Conservation (phyloP, 2,113 vertebrate genomes). For the Myrmecobius fasciatus region DNA sequence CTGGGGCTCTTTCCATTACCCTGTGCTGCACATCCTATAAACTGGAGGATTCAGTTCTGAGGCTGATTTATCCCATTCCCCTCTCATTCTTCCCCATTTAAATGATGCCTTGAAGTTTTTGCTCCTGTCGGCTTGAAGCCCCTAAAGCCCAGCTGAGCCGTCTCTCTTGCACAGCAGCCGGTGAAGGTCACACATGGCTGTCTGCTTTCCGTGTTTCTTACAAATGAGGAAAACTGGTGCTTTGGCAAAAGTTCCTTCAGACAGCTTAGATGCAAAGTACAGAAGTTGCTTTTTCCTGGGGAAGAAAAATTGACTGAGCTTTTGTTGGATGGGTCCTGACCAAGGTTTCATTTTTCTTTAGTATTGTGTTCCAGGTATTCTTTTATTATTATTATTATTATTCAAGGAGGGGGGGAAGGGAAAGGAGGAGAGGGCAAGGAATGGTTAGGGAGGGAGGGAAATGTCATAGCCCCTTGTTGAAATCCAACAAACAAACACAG, state of each 20-base stretch:
- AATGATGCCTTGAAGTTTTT: not conserved
- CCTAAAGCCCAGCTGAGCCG: not conserved
- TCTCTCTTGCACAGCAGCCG: constrained; percentile 7
- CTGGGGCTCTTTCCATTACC: not conserved
- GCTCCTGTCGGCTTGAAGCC: constrained; percentile 31
- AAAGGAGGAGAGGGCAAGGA: not conserved
- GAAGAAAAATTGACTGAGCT: constrained; percentile 56
- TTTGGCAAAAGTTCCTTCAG: constrained; percentile 77
- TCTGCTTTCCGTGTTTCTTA: constrained; percentile 65
- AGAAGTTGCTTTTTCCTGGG: constrained; percentile 68
- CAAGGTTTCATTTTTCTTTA: constrained; percentile 59
- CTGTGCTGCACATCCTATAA: fast-evolving
- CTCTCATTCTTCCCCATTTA: not conserved
- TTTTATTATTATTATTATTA: not conserved
- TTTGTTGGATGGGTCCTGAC: constrained; percentile 56
- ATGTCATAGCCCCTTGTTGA: constrained; percentile 2
- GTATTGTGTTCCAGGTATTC: constrained; percentile 41
- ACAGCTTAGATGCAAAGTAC: constrained; percentile 75
- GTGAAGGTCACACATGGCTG: constrained; percentile 50
- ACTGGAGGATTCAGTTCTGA: not conserved
- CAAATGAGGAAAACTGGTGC: constrained; percentile 80
- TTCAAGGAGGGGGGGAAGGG: not conserved
- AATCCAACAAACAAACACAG: constrained; percentile 27
- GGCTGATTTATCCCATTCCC: not conserved
- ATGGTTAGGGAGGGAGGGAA: not conserved